Base-by-base conservation (phyloP, 92 coral and sea anemone genomes). In the Epizoanthus stellaris region DNA sequence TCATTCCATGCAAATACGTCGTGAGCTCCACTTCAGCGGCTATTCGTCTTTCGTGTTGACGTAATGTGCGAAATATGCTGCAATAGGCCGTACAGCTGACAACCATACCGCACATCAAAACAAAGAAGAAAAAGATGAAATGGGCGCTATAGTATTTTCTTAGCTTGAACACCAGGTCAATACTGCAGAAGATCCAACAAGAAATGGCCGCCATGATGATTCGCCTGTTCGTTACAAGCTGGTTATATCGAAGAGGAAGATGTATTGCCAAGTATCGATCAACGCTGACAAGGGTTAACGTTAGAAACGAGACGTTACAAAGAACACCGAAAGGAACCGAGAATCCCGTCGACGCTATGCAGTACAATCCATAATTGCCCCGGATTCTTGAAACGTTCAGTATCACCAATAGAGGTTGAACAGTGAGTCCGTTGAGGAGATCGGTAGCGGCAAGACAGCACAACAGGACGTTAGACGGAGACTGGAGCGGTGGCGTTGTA, bases 321-420 rank as follows among this genome's bases (percentile, higher is more conserved):
- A 79, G 73, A 7, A 64, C 83, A 13, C 83, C 83, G 20, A 79
- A 79, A 11, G 83, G 83, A 17, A 61, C 53, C 30, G 83, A 63
- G 65, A 79, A 79, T 5, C 60, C 83, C 12, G 72, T n/a, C 6
- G 83, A 79, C 6, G 60, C 62, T 3, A 47, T 5, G 53, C 83
- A 79, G 53, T 59, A 79, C 11, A 79, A 9, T 20, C 25, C 20
- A 57, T 63, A 59, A 20, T 79, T 63, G 4, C 73, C 70, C 43
- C 64, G 83, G 61, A 79, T 63, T 64, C 83, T 63, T 47, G 83
- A 63, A 13, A 79, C 83, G 42, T 79, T 79, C 19, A 79, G 70
- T 14, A 79, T 63, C 60, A 79, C 83, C 14, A 79, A 70, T 20
- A 79, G 67, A 34, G 83, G 83, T 10, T 79, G 83, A 10, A 63